These are phyloP conservation scores for Seira musarum DNA, from an alignment of 2,888 invertebrate species.

Conservation along the genomic window DNA sequence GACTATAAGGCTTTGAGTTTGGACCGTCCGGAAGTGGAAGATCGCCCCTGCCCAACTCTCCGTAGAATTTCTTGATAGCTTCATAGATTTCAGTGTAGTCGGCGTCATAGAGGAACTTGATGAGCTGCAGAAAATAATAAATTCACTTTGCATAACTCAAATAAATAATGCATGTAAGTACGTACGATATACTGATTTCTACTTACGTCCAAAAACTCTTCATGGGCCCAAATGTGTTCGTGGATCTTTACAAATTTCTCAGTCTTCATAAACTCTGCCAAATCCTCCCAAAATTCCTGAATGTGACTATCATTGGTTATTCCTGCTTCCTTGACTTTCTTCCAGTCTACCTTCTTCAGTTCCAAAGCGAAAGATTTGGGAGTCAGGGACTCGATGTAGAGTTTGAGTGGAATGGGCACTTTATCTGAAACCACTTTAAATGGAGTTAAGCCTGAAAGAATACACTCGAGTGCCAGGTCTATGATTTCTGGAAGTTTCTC, in stretches of 20 bases:
- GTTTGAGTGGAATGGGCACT: background rate
- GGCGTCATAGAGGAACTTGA: background rate
- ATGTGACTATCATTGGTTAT: background rate
- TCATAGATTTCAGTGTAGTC: slow-evolving; percentile 20
- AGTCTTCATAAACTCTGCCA: slow-evolving; percentile 17
- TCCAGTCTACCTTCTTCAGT: background rate
- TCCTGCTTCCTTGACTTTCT: background rate
- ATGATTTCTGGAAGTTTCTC: slow-evolving; percentile 11
- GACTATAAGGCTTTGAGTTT: too few species aligned
- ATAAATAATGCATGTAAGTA: too few species aligned
- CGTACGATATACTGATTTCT: too few species aligned
- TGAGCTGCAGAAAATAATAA: slow-evolving; percentile 11
- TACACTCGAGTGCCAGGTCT: background rate
- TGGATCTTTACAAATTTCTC: slow-evolving; percentile 23
- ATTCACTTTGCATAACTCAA: too few species aligned
- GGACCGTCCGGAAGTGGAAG: too few species aligned
- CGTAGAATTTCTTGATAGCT: slow-evolving; percentile 26
- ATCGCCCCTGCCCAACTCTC: background rate
- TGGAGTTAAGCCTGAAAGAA: background rate
- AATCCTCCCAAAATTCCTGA: background rate
- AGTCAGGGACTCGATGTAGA: slow-evolving; percentile 5
- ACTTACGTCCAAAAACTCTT: slow-evolving; percentile 35
- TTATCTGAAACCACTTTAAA: background rate
- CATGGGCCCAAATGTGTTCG: slow-evolving; percentile 27
- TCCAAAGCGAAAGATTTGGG: slow-evolving; percentile 7